Percentiles rank a stretch among this genome's conserved stretches.
These are phyloP conservation scores for Drosophila ochracea DNA, from an alignment of 2,888 invertebrate species.

Conservation along the genomic window DNA sequence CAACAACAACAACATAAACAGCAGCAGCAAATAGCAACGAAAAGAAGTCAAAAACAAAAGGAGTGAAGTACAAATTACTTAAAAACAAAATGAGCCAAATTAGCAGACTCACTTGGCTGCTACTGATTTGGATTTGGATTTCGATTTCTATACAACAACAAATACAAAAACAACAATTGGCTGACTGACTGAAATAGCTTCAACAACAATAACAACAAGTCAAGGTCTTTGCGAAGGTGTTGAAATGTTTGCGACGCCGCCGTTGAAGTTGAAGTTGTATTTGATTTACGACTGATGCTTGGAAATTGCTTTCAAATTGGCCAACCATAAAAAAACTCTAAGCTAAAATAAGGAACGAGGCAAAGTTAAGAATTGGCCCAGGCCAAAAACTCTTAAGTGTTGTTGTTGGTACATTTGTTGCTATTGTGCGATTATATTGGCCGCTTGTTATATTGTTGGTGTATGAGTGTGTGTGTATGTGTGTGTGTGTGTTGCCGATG, in stretches of 20 bases:
- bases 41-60: slow-evolving; percentile 39
- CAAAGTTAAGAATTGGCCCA: slow-evolving; percentile 70
- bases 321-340: slow-evolving; percentile 42
- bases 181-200: not conserved
- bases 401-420: slow-evolving; percentile 10
- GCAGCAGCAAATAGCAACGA: slow-evolving; percentile 10
- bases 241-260: slow-evolving; percentile 68
- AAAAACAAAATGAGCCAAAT: slow-evolving; percentile 79
- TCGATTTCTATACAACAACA: slow-evolving; percentile 66
- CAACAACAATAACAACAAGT: slow-evolving; percentile 50
- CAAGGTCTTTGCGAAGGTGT: slow-evolving; percentile 79
- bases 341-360: slow-evolving; percentile 60
- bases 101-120: slow-evolving; percentile 76
- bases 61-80: slow-evolving; percentile 76
- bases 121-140: slow-evolving; percentile 72
- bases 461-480: slow-evolving; percentile 17
- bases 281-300: slow-evolving; percentile 78
- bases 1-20: slow-evolving; percentile 23
- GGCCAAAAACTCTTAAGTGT: slow-evolving; percentile 39
- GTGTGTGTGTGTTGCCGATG: slow-evolving; percentile 45
- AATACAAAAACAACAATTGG: slow-evolving; percentile 5
- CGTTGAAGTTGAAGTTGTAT: slow-evolving; percentile 56
- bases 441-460: slow-evolving; percentile 3
- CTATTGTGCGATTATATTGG: slow-evolving; percentile 19
- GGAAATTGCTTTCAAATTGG: slow-evolving; percentile 77